Percentiles rank a stretch among this genome's conserved stretches.
Conservation (phyloP, 2,888 invertebrate genomes). For the Antitype chi region DNA sequence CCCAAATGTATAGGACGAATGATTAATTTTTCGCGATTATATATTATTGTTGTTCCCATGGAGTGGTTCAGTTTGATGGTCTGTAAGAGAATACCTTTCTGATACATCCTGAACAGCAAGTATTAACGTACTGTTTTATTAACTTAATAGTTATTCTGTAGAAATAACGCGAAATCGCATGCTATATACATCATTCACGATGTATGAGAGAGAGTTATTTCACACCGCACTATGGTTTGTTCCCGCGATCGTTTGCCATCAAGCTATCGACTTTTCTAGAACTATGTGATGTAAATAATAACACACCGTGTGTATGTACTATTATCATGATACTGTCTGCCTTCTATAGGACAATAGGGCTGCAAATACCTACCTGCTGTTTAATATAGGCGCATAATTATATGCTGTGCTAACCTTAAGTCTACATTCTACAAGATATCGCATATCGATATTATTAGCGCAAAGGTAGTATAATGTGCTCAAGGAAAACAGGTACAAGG, state of each 20-base stretch:
- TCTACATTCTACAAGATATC: conserved; percentile 64
- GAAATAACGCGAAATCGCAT: not conserved
- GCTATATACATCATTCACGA: not conserved
- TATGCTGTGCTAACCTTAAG: conserved; percentile 48
- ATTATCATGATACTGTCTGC: conserved; percentile 40
- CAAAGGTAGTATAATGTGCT: conserved; percentile 49
- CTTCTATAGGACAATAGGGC: conserved; percentile 58
- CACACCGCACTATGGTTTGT: not conserved
- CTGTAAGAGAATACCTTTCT: no score
- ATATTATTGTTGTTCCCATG: no score
- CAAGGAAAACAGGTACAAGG: conserved; percentile 60
- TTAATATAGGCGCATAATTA: conserved; percentile 35
- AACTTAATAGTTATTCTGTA: not conserved
- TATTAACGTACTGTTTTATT: not conserved
- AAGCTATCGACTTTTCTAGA: conserved; percentile 12
- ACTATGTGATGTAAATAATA: conserved; percentile 4
- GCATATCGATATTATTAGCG: conserved; percentile 61
- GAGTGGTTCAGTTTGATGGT: no score
- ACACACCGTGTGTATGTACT: not conserved
- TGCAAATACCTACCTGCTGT: conserved; percentile 27
- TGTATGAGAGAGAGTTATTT: conserved; percentile 33
- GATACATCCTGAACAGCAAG: no score
- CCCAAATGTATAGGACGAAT: no score
- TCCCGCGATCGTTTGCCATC: conserved; percentile 14
- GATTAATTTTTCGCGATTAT: no score